A percentile compares a stretch with the other conserved stretches of the same genome.
Evolutionary conservation across 2,888 invertebrate species (phyloP).

Genomic region (Conchocele bisecta): DNA sequence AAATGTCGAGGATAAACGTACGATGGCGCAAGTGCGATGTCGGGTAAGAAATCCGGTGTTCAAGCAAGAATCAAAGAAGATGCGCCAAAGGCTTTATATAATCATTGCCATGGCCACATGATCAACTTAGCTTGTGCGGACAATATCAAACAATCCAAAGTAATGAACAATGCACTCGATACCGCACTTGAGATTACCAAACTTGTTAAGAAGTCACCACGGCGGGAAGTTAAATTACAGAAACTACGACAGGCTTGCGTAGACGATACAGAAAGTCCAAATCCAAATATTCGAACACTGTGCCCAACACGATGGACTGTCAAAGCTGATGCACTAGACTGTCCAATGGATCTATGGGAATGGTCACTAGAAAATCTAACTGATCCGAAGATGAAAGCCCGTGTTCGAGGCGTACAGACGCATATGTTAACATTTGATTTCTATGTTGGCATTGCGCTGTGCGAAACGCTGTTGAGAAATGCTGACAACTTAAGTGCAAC

Average conservation of each 20-base stretch:
- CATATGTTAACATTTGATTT: constrained; percentile 17
- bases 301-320: constrained; percentile 58
- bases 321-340: constrained; percentile 19
- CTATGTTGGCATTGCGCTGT: constrained; percentile 10
- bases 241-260: constrained; percentile 28
- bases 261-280: constrained; percentile 2
- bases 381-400: constrained; percentile 3
- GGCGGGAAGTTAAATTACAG: constrained; percentile 37
- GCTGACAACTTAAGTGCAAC: constrained; percentile 16
- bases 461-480: background rate
- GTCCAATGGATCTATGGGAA: constrained; percentile 12
- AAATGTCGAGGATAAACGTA: constrained; percentile 43
- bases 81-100: constrained; percentile 33
- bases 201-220: constrained; percentile 52
- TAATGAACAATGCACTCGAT: constrained; percentile 29
- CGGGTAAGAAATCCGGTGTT: constrained; percentile 20
- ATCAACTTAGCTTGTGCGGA: constrained; percentile 26
- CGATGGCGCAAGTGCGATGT: constrained; percentile 31
- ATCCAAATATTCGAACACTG: constrained; percentile 8
- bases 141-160: constrained; percentile 18
- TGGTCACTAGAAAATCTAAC: constrained; percentile 10
- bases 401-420: background rate
- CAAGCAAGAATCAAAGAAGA: constrained; percentile 13
- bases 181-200: constrained; percentile 44
- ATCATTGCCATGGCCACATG: constrained; percentile 38